Evolutionary conservation across 2,113 vertebrate genomes (phyloP).

Genomic region (Salvelinus namaycush): DNA sequence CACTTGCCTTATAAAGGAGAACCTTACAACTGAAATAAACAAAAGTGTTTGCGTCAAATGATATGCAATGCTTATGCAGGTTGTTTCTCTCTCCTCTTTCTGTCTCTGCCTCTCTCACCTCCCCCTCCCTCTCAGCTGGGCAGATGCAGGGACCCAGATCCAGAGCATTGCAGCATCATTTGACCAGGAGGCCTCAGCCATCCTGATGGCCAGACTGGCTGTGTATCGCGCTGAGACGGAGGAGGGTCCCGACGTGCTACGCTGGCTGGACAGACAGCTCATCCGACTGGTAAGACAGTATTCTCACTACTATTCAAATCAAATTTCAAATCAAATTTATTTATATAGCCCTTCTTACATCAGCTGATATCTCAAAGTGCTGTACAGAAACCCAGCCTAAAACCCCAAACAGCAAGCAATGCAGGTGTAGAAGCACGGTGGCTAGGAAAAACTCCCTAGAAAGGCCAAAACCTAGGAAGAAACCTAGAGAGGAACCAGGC

Average conservation of each 20-base stretch:
- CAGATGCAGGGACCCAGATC: conserved; percentile 94
- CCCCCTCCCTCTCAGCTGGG: conserved; percentile 79
- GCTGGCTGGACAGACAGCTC: conserved; percentile 95
- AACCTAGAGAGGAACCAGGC: too few relatives aligned
- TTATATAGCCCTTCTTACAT: too few relatives aligned
- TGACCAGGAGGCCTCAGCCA: conserved; percentile 94
- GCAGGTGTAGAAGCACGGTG: too few relatives aligned
- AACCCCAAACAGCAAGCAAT: too few relatives aligned
- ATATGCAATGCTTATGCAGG: neutral
- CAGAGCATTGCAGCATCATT: conserved; percentile 96
- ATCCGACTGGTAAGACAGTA: conserved; percentile 85
- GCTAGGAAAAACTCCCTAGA: too few relatives aligned
- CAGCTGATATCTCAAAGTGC: too few relatives aligned
- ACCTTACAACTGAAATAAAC: neutral
- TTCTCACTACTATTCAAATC: too few relatives aligned
- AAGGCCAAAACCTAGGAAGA: too few relatives aligned
- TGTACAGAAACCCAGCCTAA: too few relatives aligned
- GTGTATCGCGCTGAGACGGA: conserved; percentile 94
- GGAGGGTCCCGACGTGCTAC: conserved; percentile 93
- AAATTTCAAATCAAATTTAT: too few relatives aligned
- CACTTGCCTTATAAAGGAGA: too few relatives aligned
- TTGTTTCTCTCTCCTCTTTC: neutral
- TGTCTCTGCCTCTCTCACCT: neutral
- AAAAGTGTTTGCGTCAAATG: neutral
- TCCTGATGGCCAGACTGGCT: conserved; percentile 93